phyloP scores from a whole-genome alignment of 1,140 invertebrate species.

The Eufriesea mexicana region DNA sequence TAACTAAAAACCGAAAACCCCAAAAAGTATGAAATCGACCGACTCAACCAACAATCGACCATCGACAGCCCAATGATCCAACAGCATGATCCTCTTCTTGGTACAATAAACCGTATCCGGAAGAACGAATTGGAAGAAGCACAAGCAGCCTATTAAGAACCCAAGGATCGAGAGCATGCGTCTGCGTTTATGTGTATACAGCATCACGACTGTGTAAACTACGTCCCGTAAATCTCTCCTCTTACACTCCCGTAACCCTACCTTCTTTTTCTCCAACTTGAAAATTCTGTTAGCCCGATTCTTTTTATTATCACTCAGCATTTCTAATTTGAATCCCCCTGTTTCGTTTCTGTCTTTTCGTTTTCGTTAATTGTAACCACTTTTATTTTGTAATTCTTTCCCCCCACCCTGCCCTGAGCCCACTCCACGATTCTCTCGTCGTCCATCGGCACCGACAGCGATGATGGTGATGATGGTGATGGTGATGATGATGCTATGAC shows the following conservation, averaged over 20 bases:
- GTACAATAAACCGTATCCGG: constrained; percentile 26
- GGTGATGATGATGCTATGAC: constrained; percentile 2
- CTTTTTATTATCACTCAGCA: background rate
- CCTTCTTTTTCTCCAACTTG: background rate
- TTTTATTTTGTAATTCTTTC: background rate
- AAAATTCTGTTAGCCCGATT: background rate
- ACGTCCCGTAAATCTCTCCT: background rate
- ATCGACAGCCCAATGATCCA: constrained; percentile 33
- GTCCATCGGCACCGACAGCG: constrained; percentile 34
- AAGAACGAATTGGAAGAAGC: constrained; percentile 46
- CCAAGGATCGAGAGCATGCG: constrained; percentile 38
- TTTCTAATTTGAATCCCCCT: background rate
- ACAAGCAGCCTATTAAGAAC: constrained; percentile 12
- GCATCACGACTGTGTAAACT: constrained; percentile 36
- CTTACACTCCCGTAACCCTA: background rate
- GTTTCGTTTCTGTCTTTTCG: background rate
- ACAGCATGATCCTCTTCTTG: constrained; percentile 58
- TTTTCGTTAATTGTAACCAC: background rate
- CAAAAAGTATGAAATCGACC: background rate
- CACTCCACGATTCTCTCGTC: background rate
- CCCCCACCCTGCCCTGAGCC: background rate
- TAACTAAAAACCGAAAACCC: background rate
- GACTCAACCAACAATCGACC: constrained; percentile 32
- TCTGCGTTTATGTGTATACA: constrained; percentile 41
- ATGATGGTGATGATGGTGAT: constrained; percentile 14